Evolutionary conservation across 64 coral and sea anemone species (phyloP).

Genomic region (Montipora capricornis): DNA sequence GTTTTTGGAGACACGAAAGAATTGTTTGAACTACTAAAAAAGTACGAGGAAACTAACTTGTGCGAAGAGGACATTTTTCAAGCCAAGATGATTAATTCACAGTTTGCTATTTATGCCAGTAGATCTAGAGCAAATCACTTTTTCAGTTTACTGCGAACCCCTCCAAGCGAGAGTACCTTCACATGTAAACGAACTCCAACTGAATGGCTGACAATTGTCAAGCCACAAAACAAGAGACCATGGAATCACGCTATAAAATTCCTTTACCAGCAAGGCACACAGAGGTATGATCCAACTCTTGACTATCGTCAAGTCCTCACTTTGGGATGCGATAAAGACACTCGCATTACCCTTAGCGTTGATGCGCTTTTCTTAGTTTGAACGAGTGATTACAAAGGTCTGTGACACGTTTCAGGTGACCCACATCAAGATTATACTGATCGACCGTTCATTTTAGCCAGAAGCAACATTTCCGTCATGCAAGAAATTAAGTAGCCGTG

Average conservation of each 20-base stretch:
- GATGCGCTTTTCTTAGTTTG: background rate
- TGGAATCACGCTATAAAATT: slow-evolving; percentile 16
- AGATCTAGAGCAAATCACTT: background rate
- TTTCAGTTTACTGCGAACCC: background rate
- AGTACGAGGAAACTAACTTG: background rate
- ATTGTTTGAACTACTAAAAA: background rate
- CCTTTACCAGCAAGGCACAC: slow-evolving; percentile 22
- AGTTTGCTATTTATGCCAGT: background rate
- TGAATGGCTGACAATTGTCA: background rate
- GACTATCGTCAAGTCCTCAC: slow-evolving; percentile 5
- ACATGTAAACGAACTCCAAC: background rate
- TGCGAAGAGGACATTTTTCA: background rate
- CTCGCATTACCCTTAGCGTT: slow-evolving; percentile 1
- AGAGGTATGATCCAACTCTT: background rate
- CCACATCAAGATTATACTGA: too few relatives aligned
- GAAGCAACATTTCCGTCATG: too few relatives aligned
- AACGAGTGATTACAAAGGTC: background rate
- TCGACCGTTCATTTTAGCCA: too few relatives aligned
- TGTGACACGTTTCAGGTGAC: too few relatives aligned
- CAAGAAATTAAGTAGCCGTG: too few relatives aligned
- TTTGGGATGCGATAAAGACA: slow-evolving; percentile 11
- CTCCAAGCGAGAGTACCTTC: background rate
- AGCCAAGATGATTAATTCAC: background rate
- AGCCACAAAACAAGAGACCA: background rate
- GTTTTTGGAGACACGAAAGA: too few relatives aligned